phyloP scores from a whole-genome alignment of 2,888 invertebrate species.

The Alsophila aescularia region DNA sequence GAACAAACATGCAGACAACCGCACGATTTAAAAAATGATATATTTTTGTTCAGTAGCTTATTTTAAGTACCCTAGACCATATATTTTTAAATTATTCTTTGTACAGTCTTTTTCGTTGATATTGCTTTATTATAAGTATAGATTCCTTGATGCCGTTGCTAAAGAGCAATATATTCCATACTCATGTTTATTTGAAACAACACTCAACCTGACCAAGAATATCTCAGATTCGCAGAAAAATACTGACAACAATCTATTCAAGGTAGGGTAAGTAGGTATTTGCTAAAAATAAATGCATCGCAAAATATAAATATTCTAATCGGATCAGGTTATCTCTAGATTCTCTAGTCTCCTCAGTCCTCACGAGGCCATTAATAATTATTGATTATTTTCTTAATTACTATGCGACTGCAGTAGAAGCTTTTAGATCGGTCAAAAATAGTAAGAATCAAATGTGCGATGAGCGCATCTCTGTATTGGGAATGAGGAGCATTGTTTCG shows the following conservation, averaged over 20 bases:
- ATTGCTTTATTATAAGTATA: too few relatives aligned
- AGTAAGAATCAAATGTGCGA: conserved; percentile 9
- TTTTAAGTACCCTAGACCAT: too few relatives aligned
- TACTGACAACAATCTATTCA: too few relatives aligned
- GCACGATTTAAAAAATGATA: too few relatives aligned
- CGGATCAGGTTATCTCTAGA: neutral
- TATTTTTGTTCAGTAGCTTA: too few relatives aligned
- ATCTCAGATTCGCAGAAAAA: too few relatives aligned
- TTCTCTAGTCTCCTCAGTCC: too few relatives aligned
- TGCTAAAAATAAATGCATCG: neutral
- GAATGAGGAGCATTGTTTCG: conserved; percentile 60
- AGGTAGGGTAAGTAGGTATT: neutral
- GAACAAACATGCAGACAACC: too few relatives aligned
- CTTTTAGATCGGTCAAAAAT: conserved; percentile 14
- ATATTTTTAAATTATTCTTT: too few relatives aligned
- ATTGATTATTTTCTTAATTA: conserved; percentile 7
- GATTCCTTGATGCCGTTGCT: too few relatives aligned
- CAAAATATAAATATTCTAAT: neutral
- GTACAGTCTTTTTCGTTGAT: too few relatives aligned
- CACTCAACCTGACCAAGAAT: too few relatives aligned
- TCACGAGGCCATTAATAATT: conserved; percentile 5
- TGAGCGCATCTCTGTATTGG: conserved; percentile 32
- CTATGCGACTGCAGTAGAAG: conserved; percentile 7
- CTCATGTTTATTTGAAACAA: neutral
- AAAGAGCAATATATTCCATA: neutral